phyloP scores from a whole-genome alignment of 2,797 vertebrate genomes.

The Odontamblyopus lacepedii region DNA sequence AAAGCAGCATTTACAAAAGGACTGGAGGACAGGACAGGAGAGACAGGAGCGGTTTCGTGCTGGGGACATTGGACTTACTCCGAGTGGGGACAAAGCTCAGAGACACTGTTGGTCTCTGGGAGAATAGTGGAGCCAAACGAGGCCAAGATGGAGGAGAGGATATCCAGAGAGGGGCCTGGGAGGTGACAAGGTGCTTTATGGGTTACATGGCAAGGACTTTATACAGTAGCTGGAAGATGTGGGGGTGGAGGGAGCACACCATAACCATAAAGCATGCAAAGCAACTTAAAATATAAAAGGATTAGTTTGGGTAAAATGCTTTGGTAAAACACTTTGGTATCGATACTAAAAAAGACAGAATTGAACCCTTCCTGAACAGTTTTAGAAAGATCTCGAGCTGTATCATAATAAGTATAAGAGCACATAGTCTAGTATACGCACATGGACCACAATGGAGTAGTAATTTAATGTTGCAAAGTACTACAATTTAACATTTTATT shows the following conservation, averaged over 20 bases:
- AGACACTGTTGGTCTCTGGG: slow-evolving; percentile 91
- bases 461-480: too few species aligned
- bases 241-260: background rate
- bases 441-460: too few species aligned
- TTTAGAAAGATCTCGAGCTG: too few species aligned
- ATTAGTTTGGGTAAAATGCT: too few species aligned
- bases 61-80: slow-evolving; percentile 87
- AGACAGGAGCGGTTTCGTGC: background rate
- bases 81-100: slow-evolving; percentile 94
- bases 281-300: background rate
- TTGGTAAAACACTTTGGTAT: too few species aligned
- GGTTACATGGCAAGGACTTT: slow-evolving; percentile 1
- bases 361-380: too few species aligned
- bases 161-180: slow-evolving; percentile 78
- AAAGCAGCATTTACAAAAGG: slow-evolving; percentile 10
- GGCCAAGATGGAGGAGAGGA: slow-evolving; percentile 95
- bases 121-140: slow-evolving; percentile 92
- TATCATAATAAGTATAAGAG: too few species aligned
- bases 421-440: too few species aligned
- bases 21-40: slow-evolving; percentile 5
- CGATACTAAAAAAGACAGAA: too few species aligned
- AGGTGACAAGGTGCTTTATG: background rate
- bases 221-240: background rate
- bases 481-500: too few species aligned
- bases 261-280: background rate